Conservation (phyloP, 2,888 invertebrate genomes). For the Auanema sp. region DNA sequence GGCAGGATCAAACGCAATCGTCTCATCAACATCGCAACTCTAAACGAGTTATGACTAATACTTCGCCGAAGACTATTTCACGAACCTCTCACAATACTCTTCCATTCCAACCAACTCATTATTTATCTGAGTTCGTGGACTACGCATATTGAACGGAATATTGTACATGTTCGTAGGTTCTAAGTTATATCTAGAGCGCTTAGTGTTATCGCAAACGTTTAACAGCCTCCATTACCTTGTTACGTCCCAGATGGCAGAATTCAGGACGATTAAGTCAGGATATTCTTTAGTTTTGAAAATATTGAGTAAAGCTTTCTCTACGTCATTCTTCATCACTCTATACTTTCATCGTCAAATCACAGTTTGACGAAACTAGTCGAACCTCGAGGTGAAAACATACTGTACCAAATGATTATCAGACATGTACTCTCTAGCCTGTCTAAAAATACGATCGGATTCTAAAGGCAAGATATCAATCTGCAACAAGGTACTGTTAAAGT, state of each 20-base stretch:
- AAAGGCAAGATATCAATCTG: slow-evolving; percentile 34
- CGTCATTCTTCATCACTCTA: slow-evolving; percentile 39
- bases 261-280: slow-evolving; percentile 40
- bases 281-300: slow-evolving; percentile 26
- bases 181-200: slow-evolving; percentile 7
- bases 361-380: background rate
- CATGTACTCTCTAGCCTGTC: slow-evolving; percentile 41
- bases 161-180: slow-evolving; percentile 8
- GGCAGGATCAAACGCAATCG: slow-evolving; percentile 24
- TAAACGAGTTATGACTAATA: background rate
- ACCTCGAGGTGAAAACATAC: slow-evolving; percentile 42
- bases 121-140: slow-evolving; percentile 4
- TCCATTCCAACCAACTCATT: slow-evolving; percentile 11
- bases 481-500: background rate
- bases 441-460: slow-evolving; percentile 37
- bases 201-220: background rate
- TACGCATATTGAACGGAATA: slow-evolving; percentile 3
- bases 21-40: slow-evolving; percentile 29
- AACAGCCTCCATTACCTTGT: slow-evolving; percentile 27
- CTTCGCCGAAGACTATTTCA: background rate
- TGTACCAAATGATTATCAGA: slow-evolving; percentile 33
- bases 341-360: background rate
- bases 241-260: slow-evolving; percentile 46
- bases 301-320: slow-evolving; percentile 27
- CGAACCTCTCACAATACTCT: slow-evolving; percentile 18